Evolutionary conservation across 2,888 invertebrate genomes (phyloP).

Genomic region (Macrosiphum euphorbiae): DNA sequence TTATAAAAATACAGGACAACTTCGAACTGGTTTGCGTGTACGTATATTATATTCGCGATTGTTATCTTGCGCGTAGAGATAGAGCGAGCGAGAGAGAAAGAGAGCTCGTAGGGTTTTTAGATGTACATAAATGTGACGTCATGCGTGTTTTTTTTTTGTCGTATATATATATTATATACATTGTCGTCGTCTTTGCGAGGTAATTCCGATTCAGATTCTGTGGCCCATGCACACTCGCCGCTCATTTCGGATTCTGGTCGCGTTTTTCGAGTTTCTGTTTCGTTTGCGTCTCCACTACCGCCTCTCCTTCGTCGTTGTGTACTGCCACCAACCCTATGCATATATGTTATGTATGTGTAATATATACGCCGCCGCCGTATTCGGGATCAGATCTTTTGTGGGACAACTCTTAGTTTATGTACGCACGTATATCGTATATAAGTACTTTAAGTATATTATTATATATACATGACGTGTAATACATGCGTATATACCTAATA

Average conservation of each 20-base stretch:
- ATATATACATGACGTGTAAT: background rate
- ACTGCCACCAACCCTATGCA: background rate
- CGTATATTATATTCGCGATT: conserved; percentile 24
- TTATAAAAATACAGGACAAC: conserved; percentile 34
- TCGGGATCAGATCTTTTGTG: conserved; percentile 12
- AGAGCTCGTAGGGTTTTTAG: conserved; percentile 5
- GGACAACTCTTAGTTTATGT: background rate
- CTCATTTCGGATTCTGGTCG: conserved; percentile 62
- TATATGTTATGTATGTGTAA: background rate
- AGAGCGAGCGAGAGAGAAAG: background rate
- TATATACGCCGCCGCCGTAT: background rate
- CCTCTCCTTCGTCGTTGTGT: background rate
- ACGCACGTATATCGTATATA: background rate
- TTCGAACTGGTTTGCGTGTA: conserved; percentile 48
- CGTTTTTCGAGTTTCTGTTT: conserved; percentile 64
- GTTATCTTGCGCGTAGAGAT: conserved; percentile 5
- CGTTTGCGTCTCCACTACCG: conserved; percentile 30
- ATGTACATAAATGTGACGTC: conserved; percentile 51
- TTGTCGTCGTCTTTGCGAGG: conserved; percentile 22
- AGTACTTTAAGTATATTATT: no score
- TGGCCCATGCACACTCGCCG: conserved; percentile 1
- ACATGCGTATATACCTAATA: background rate
- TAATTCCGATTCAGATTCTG: conserved; percentile 57
- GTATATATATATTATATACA: background rate
- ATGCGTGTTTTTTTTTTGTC: background rate